A percentile compares a stretch with the other conserved stretches of the same genome.
Conservation (phyloP, 2,888 invertebrate species). For the Dryobota labecula region DNA sequence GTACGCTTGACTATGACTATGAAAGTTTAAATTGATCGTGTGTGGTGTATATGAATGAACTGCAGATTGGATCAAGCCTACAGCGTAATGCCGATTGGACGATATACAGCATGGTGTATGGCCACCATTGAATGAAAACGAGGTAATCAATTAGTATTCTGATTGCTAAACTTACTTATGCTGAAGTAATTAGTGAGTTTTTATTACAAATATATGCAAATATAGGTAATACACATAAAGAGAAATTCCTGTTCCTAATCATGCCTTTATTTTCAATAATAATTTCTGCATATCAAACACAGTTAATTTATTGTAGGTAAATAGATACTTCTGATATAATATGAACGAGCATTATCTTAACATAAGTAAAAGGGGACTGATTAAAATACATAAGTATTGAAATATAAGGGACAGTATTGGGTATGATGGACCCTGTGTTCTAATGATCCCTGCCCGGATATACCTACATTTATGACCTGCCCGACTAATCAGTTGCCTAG, state of each 20-base stretch:
- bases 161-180: not conserved
- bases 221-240: not conserved
- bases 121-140: not conserved
- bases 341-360: not conserved
- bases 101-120: no score
- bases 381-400: constrained; percentile 17
- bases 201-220: not conserved
- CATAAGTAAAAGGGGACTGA: not conserved
- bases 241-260: not conserved
- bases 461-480: not conserved
- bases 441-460: not conserved
- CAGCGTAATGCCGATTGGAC: no score
- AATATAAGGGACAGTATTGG: not conserved
- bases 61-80: no score
- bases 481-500: not conserved
- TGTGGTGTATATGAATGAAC: no score
- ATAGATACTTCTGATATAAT: not conserved
- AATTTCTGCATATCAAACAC: not conserved
- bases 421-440: not conserved
- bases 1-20: no score
- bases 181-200: not conserved
- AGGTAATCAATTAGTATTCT: not conserved
- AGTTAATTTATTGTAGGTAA: not conserved
- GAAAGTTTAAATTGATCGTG: no score
- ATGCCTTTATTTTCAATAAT: not conserved